These are phyloP conservation scores for Romanogobio albipinnatus DNA, from an alignment of 2,113 vertebrate species.

Conservation along the genomic window DNA sequence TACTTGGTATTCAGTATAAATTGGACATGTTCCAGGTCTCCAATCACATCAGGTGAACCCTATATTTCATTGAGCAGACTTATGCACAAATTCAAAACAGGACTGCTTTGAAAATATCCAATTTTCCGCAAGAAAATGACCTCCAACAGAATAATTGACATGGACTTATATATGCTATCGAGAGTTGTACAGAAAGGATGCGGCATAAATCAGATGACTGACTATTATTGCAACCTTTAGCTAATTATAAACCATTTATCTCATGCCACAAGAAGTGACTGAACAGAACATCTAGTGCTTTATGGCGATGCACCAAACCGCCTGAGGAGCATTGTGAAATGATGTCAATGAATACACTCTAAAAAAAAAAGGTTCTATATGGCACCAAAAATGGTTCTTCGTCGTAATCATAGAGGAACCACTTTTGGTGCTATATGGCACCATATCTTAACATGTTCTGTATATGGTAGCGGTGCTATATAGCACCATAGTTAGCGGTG, in stretches of 20 bases:
- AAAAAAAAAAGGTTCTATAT: too few relatives aligned
- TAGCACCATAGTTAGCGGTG: too few relatives aligned
- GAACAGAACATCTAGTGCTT: neutral
- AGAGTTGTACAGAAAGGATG: neutral
- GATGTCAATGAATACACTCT: constrained; percentile 7
- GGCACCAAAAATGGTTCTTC: too few relatives aligned
- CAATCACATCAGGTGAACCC: constrained; percentile 16
- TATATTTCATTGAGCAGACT: neutral
- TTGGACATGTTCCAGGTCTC: constrained; percentile 11
- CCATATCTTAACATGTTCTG: too few relatives aligned
- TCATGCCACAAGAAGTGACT: neutral
- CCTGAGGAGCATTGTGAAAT: neutral
- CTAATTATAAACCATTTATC: constrained; percentile 43
- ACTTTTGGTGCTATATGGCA: too few relatives aligned
- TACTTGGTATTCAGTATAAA: constrained; percentile 5
- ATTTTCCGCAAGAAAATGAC: neutral
- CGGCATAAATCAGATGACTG: neutral
- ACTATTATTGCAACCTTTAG: neutral
- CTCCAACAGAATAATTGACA: neutral
- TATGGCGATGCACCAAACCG: neutral
- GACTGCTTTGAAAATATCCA: neutral
- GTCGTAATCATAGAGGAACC: too few relatives aligned
- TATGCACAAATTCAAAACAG: neutral
- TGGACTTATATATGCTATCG: neutral
- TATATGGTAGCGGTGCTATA: too few relatives aligned